phyloP scores from a whole-genome alignment of 1,140 invertebrate species.

The Trachymyrmex cornetzi region DNA sequence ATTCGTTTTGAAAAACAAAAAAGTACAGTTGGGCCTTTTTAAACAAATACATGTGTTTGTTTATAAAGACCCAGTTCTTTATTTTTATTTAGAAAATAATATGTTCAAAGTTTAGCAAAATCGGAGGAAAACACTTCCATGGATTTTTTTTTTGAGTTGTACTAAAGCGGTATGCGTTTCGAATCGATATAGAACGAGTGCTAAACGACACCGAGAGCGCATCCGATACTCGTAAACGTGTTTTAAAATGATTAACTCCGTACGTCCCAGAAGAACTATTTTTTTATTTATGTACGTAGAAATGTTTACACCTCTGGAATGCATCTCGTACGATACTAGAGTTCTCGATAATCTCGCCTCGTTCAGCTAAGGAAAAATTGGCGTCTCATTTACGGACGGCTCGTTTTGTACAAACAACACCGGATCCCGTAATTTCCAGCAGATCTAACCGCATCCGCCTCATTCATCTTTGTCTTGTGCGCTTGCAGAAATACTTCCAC shows the following conservation, averaged over 20 bases:
- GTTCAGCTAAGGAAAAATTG: constrained; percentile 14
- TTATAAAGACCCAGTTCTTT: no score
- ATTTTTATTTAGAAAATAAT: no score
- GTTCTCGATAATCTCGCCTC: constrained; percentile 8
- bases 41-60: no score
- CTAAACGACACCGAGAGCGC: constrained; percentile 1
- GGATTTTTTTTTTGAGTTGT: not conserved
- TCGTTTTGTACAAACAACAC: constrained; percentile 38
- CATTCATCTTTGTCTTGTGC: constrained; percentile 57
- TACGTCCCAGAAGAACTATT: not conserved
- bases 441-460: constrained; percentile 43
- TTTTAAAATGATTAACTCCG: constrained; percentile 14
- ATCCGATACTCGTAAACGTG: not conserved
- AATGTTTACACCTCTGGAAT: not conserved
- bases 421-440: constrained; percentile 42
- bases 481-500: constrained; percentile 45
- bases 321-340: not conserved
- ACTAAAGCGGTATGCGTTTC: not conserved
- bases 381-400: constrained; percentile 38
- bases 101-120: no score
- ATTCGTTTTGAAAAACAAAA: no score
- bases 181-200: constrained; percentile 14
- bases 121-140: no score
- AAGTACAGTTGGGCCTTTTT: no score
- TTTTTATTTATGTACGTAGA: not conserved